A percentile compares a stretch with the other conserved stretches of the same genome.
phyloP scores from a whole-genome alignment of 1,140 invertebrate species.

The Drosophila bipectinata region DNA sequence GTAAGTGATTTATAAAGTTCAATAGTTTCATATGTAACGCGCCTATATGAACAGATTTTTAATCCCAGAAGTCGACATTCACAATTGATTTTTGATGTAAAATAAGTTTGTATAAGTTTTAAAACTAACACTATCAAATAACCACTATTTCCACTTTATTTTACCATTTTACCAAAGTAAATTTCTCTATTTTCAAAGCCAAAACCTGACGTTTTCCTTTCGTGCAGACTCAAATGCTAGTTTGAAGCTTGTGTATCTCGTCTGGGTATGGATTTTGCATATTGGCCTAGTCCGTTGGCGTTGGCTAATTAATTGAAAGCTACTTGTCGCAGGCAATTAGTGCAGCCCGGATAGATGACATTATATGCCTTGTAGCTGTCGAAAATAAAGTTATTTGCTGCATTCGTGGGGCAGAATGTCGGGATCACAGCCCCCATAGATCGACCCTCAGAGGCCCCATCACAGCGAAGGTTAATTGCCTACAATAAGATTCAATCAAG shows the following conservation, averaged over 20 bases:
- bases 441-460: conserved; percentile 49
- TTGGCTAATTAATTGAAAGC: conserved; percentile 72
- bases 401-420: conserved; percentile 10
- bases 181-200: neutral
- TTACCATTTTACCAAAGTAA: neutral
- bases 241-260: neutral
- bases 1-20: too few species aligned
- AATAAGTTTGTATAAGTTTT: too few species aligned
- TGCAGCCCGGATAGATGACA: conserved; percentile 66
- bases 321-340: conserved; percentile 74
- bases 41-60: too few species aligned
- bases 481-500: conserved; percentile 83
- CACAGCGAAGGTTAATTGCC: conserved; percentile 77
- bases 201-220: conserved; percentile 10
- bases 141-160: neutral
- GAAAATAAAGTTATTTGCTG: conserved; percentile 74
- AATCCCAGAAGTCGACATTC: too few species aligned
- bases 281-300: conserved; percentile 56
- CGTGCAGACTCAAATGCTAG: conserved; percentile 52
- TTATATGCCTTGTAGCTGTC: conserved; percentile 69
- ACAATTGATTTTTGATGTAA: too few species aligned
- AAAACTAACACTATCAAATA: too few species aligned
- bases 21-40: too few species aligned
- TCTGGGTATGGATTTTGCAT: conserved; percentile 13
- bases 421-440: conserved; percentile 15